Conservation (phyloP, 2,797 vertebrate species). For the Lacerta agilis region DNA sequence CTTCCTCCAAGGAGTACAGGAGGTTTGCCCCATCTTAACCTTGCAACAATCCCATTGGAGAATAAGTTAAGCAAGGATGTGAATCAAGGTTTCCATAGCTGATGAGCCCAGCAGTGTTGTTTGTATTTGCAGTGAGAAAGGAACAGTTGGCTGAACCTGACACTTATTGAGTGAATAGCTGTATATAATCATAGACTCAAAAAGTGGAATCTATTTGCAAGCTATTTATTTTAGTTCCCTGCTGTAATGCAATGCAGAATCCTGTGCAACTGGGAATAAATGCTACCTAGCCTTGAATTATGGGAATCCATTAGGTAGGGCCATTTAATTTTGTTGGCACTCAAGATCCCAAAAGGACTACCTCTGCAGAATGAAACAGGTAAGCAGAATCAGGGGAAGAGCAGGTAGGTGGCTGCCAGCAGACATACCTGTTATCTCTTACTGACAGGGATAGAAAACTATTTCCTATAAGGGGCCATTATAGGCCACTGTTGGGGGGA, state of each 20-base stretch:
- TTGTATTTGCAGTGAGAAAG: not conserved
- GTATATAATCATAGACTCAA: not conserved
- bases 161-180: constrained; percentile 2
- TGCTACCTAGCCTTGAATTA: not conserved
- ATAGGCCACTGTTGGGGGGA: not conserved
- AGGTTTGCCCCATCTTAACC: not conserved
- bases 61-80: not conserved
- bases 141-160: not conserved
- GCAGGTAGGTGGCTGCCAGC: not conserved
- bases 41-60: not conserved
- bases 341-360: not conserved
- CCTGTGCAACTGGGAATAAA: not conserved
- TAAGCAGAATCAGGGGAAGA: not conserved
- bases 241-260: not conserved
- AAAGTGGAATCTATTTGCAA: not conserved
- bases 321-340: not conserved
- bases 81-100: not conserved
- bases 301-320: not conserved
- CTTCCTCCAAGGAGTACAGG: not conserved
- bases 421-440: not conserved
- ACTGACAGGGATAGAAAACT: not conserved
- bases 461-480: not conserved
- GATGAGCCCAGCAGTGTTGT: not conserved
- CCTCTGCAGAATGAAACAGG: not conserved
- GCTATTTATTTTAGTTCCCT: not conserved